Evolutionary conservation across 1,140 invertebrate genomes (phyloP).

Genomic region (Drosophila suzukii): DNA sequence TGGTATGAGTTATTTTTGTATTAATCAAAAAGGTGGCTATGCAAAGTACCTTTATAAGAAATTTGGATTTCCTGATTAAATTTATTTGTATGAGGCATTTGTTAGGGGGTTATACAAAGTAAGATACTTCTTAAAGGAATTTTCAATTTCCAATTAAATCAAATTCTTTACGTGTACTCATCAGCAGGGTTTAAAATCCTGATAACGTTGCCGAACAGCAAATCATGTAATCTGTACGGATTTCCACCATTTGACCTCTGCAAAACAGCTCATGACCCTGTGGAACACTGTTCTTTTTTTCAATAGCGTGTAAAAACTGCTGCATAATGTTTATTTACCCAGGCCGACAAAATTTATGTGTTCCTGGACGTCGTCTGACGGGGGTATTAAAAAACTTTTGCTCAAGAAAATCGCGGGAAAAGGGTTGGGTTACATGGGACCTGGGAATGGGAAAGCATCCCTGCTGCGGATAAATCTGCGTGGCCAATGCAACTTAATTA

Average conservation of each 20-base stretch:
- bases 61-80: no score
- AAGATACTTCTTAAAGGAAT: no score
- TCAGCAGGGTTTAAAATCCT: conserved; percentile 23
- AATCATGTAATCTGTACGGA: conserved; percentile 31
- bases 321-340: conserved; percentile 78
- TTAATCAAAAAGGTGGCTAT: no score
- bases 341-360: conserved; percentile 70
- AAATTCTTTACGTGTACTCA: conserved; percentile 8
- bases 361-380: conserved; percentile 40
- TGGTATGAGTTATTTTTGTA: no score
- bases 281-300: conserved; percentile 28
- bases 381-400: conserved; percentile 78
- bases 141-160: no score
- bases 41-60: no score
- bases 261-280: conserved; percentile 6
- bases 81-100: no score
- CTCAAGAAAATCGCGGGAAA: conserved; percentile 61
- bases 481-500: conserved; percentile 81
- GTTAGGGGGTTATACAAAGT: no score
- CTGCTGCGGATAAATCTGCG: conserved; percentile 70
- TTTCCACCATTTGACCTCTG: conserved; percentile 24
- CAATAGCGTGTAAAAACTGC: conserved; percentile 56
- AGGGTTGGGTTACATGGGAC: conserved; percentile 46
- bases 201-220: conserved; percentile 22
- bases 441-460: conserved; percentile 1